Evolutionary conservation across 2,113 vertebrate genomes (phyloP).

Genomic region (Ceyx margarethae): DNA sequence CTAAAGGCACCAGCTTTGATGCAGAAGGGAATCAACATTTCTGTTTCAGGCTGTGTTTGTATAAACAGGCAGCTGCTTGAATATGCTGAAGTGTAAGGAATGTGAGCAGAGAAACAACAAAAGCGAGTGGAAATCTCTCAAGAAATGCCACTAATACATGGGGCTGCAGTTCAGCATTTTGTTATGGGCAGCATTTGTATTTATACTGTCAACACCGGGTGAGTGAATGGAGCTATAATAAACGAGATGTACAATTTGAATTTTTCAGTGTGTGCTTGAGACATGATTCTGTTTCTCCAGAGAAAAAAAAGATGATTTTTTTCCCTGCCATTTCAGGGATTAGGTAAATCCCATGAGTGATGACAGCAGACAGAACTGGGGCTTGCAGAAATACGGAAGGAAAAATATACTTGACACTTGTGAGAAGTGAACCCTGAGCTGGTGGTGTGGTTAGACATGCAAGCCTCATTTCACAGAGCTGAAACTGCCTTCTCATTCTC

Average conservation of each 20-base stretch:
- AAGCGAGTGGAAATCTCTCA: background rate
- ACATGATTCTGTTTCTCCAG: constrained; percentile 19
- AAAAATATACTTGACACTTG: constrained; percentile 29
- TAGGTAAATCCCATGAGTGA: constrained; percentile 55
- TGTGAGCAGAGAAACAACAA: background rate
- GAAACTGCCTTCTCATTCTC: constrained; percentile 51
- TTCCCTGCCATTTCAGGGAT: constrained; percentile 28
- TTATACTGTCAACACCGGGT: background rate
- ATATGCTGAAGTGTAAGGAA: background rate
- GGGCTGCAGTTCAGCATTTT: background rate
- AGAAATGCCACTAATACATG: background rate
- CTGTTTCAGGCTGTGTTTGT: constrained; percentile 1
- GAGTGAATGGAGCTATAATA: background rate
- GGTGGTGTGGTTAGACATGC: background rate
- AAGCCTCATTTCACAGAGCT: constrained; percentile 3
- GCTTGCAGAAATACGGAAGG: constrained; percentile 7
- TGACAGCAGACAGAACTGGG: constrained; percentile 40
- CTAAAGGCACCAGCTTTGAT: background rate
- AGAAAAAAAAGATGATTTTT: background rate
- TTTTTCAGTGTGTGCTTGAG: constrained; percentile 11
- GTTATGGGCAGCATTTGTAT: constrained; percentile 5
- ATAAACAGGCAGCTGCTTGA: constrained; percentile 12
- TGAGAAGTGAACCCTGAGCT: constrained; percentile 12
- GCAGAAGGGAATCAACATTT: background rate
- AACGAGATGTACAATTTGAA: background rate